These are phyloP conservation scores for Alligator mississippiensis DNA, from an alignment of 2,113 vertebrate species.

Conservation along the genomic window DNA sequence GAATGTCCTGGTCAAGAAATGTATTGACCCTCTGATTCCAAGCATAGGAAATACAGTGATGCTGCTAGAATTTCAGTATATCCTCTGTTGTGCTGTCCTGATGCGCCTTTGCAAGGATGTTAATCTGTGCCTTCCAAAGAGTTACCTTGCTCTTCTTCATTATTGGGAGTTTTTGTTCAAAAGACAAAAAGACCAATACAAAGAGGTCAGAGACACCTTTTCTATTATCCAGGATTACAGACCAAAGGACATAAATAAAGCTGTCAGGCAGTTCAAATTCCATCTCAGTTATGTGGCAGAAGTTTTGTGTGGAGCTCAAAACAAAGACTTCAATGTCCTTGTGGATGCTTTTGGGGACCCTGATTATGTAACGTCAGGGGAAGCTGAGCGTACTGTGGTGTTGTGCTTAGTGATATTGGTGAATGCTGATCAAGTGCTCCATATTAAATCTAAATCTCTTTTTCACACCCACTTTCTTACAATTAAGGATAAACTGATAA, in stretches of 20 bases:
- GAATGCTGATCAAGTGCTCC: conserved; percentile 72
- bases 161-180: conserved; percentile 83
- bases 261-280: conserved; percentile 67
- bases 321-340: conserved; percentile 75
- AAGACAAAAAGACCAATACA: conserved; percentile 40
- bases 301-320: conserved; percentile 76
- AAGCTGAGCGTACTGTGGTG: conserved; percentile 81
- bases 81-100: conserved; percentile 78
- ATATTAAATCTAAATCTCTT: conserved; percentile 13
- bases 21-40: conserved; percentile 73
- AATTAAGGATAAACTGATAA: conserved; percentile 40
- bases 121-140: conserved; percentile 80
- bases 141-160: conserved; percentile 81
- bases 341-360: conserved; percentile 77
- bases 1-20: conserved; percentile 80
- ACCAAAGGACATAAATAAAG: conserved; percentile 65
- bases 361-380: conserved; percentile 72
- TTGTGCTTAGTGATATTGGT: conserved; percentile 83
- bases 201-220: conserved; percentile 66
- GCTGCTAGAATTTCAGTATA: conserved; percentile 82
- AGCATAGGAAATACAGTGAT: conserved; percentile 79
- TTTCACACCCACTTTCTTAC: conserved; percentile 59
- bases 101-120: conserved; percentile 72
- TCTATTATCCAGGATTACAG: conserved; percentile 81
- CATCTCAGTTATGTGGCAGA: conserved; percentile 78